Percentiles rank a stretch among this genome's conserved stretches.
phyloP scores from a whole-genome alignment of 2,888 invertebrate species.

The Merodon equestris region DNA sequence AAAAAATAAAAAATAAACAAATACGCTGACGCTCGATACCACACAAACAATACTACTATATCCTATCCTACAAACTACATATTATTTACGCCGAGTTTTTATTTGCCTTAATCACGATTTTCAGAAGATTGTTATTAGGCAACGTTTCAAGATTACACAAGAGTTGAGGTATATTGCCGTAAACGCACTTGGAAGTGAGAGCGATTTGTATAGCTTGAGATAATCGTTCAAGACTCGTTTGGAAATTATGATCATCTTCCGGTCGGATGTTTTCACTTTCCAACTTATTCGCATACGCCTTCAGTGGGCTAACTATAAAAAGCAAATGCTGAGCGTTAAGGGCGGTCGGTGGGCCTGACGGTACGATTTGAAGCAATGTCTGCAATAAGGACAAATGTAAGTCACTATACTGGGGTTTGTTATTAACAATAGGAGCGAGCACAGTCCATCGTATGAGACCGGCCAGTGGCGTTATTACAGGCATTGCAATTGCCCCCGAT shows the following conservation, averaged over 20 bases:
- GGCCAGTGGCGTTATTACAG: slow-evolving; percentile 88
- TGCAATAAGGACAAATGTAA: slow-evolving; percentile 85
- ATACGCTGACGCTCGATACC: no score
- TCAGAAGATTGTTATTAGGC: slow-evolving; percentile 83
- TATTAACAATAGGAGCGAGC: slow-evolving; percentile 82
- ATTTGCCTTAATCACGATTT: slow-evolving; percentile 83
- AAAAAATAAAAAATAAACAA: no score
- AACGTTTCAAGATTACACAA: slow-evolving; percentile 82
- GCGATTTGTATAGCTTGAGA: slow-evolving; percentile 92
- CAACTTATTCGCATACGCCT: slow-evolving; percentile 78
- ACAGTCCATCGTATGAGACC: slow-evolving; percentile 90
- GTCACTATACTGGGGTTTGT: slow-evolving; percentile 80
- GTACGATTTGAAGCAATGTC: slow-evolving; percentile 81
- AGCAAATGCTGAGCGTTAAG: slow-evolving; percentile 83
- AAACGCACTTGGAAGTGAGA: slow-evolving; percentile 87
- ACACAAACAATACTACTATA: no score
- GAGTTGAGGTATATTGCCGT: slow-evolving; percentile 87
- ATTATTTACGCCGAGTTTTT: slow-evolving; percentile 75
- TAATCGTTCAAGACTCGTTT: slow-evolving; percentile 85
- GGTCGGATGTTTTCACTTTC: slow-evolving; percentile 77
- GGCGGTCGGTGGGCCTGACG: slow-evolving; percentile 81
- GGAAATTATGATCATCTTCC: slow-evolving; percentile 78
- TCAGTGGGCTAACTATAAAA: slow-evolving; percentile 79
- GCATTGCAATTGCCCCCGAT: slow-evolving; percentile 90
- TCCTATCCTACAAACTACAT: no score